Evolutionary conservation across 2,113 vertebrate genomes (phyloP).

Genomic region (Myrmecophaga tridactyla): DNA sequence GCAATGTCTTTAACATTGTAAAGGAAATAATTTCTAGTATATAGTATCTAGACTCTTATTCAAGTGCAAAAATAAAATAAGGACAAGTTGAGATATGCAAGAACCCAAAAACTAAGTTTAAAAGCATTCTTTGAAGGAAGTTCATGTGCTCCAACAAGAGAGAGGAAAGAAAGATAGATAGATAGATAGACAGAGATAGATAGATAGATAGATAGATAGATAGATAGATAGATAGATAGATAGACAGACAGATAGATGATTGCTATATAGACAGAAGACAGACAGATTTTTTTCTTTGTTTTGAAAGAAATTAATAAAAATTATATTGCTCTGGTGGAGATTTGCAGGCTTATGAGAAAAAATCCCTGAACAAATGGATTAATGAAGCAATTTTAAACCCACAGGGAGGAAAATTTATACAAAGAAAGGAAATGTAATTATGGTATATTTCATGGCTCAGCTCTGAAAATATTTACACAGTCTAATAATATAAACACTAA

Average conservation of each 20-base stretch:
- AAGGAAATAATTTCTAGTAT: neutral
- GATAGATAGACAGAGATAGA: neutral
- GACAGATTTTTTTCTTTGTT: neutral
- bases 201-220: neutral
- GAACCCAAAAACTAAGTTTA: neutral
- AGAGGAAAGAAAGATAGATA: neutral
- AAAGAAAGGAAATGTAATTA: constrained; percentile 39
- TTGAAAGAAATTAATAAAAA: neutral
- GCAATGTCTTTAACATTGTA: neutral
- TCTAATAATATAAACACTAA: constrained; percentile 26
- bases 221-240: neutral
- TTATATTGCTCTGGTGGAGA: constrained; percentile 3
- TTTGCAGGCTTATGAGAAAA: neutral
- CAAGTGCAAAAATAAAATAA: neutral
- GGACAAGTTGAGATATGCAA: neutral
- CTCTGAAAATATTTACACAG: constrained; percentile 56
- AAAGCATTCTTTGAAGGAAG: neutral
- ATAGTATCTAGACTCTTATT: neutral
- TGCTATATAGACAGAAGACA: neutral
- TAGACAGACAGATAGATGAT: too few relatives aligned
- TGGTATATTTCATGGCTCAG: constrained; percentile 38
- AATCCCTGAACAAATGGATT: constrained; percentile 40
- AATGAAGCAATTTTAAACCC: neutral
- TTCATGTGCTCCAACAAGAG: neutral
- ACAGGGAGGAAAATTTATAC: neutral